Base-by-base conservation (phyloP, 2,888 invertebrate species). In the Heliconius cydno region DNA sequence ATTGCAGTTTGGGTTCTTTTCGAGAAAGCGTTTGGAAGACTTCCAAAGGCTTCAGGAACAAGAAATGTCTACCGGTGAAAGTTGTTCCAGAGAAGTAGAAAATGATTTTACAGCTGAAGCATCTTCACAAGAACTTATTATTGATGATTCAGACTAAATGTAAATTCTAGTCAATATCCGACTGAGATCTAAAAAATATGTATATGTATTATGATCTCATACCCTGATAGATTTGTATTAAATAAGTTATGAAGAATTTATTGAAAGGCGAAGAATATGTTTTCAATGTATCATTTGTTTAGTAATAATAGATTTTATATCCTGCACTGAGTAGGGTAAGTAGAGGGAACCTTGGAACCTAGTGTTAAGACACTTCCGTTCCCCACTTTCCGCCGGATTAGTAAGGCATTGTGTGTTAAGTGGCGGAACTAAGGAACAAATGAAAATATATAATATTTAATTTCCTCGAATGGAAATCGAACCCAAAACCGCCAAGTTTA, bases 1-100 rank as follows among this genome's bases (percentile, higher is more conserved):
- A 72, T 88, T 88, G 25, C 88, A 93, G 93, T 88, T 84, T 22
- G 92, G 91, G 2, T 93, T 93, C 87, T 93, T 93, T 85, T 89
- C 89, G 38, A 87, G 93, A 83, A 85, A 84, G 34, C 85, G 88
- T 52, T 86, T 87, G 22, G 88, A 91, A 79, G 87, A 89, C 3
- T 83, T 92, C 25, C 89, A 92, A 78, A 84, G 87, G 34, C 86
- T 92, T 1, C 86, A 90, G 81, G 89, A 90, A 19, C 85, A 88
- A 22, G 81, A 81, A 22, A 52, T 74, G 46, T 67, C 75, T 10
- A 78, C 80, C 0, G 84, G 83, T 25, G 86, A 85, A 0, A 78
- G 83, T n/a, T 79, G 83, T 1, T 82, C 85, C 10, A 81, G 9
- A 25, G 38, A 41, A 70, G 25, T 41, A 1, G 25, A 19, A 25